A percentile compares a stretch with the other conserved stretches of the same genome.
Evolutionary conservation across 2,113 vertebrate genomes (phyloP).

Genomic region (Phocoena sinus): DNA sequence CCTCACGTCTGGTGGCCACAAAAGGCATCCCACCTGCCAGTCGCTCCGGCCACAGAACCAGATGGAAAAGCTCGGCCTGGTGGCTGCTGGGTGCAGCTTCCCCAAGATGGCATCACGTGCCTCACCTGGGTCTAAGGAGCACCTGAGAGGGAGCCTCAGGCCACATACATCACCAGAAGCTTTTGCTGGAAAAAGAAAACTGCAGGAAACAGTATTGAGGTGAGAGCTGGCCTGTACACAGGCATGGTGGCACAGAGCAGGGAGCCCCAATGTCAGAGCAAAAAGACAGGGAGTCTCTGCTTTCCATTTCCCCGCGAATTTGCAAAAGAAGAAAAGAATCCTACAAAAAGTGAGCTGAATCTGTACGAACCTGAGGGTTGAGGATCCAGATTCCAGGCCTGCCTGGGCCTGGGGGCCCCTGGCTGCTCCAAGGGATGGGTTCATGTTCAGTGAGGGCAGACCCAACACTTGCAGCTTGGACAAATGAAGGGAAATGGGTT

Average conservation of each 20-base stretch:
- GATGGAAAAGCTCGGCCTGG: slow-evolving; percentile 48
- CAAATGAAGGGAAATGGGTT: background rate
- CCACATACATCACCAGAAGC: slow-evolving; percentile 45
- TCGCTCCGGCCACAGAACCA: background rate
- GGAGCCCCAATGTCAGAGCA: slow-evolving; percentile 22
- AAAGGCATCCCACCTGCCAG: background rate
- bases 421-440: background rate
- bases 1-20: fast-evolving
- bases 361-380: background rate
- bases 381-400: background rate
- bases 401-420: background rate
- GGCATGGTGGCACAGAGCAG: background rate
- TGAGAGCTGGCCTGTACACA: slow-evolving; percentile 51
- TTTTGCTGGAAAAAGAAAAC: slow-evolving; percentile 57
- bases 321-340: background rate
- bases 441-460: background rate
- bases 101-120: slow-evolving; percentile 14
- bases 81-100: background rate
- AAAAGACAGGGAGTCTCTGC: background rate
- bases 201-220: slow-evolving; percentile 52
- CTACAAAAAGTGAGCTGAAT: background rate
- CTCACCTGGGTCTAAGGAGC: slow-evolving; percentile 45
- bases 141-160: slow-evolving; percentile 47
- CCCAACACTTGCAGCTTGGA: background rate
- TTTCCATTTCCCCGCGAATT: background rate